Evolutionary conservation across 2,113 vertebrate species (phyloP).

Genomic region (Pimephales promelas): DNA sequence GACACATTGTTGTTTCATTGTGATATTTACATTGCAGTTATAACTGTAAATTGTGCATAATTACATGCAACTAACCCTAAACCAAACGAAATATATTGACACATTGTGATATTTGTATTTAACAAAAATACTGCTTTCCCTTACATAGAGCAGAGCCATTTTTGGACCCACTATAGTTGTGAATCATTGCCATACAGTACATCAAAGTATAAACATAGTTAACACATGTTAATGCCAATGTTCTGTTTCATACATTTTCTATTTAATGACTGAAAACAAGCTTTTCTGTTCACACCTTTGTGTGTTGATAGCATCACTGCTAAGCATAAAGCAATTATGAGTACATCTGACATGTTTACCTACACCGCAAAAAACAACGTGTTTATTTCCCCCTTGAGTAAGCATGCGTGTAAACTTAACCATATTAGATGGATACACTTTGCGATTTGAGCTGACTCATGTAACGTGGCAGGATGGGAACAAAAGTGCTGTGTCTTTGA

Average conservation of each 20-base stretch:
- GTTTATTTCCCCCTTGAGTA: constrained; percentile 10
- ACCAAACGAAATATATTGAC: no score
- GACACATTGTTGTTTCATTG: no score
- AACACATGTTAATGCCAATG: not conserved
- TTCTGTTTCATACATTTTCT: not conserved
- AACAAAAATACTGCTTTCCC: no score
- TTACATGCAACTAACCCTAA: no score
- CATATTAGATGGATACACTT: constrained; percentile 6
- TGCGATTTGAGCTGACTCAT: constrained; percentile 18
- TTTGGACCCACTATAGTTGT: no score
- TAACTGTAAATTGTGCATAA: no score
- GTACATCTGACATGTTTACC: not conserved
- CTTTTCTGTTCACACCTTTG: not conserved
- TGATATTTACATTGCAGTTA: no score
- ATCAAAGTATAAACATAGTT: not conserved
- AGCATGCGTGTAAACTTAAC: constrained; percentile 11
- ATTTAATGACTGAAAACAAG: constrained; percentile 2
- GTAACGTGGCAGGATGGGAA: constrained; percentile 14
- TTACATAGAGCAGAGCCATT: no score
- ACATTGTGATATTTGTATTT: no score
- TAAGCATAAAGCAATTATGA: not conserved
- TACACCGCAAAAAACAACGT: not conserved
- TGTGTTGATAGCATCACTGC: not conserved
- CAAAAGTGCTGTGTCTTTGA: constrained; percentile 34
- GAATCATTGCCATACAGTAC: not conserved